Evolutionary conservation across 1,140 invertebrate genomes (phyloP).

Genomic region (Solenopsis invicta): DNA sequence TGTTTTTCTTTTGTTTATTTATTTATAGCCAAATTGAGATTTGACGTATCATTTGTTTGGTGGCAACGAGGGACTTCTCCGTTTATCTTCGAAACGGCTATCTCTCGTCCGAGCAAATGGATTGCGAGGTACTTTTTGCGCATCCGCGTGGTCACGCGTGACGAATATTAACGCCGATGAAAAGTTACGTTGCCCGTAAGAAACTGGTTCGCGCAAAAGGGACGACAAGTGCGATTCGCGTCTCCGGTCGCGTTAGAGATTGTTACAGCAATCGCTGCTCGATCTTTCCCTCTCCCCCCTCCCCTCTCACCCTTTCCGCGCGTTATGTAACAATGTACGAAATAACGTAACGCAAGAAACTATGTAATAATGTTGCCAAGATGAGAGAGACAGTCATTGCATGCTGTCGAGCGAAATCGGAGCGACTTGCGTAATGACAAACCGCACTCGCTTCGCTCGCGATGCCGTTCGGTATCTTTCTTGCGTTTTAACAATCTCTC

Average conservation of each 20-base stretch:
- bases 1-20: background rate
- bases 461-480: conserved; percentile 28
- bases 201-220: conserved; percentile 36
- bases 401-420: conserved; percentile 45
- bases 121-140: conserved; percentile 28
- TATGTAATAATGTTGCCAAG: conserved; percentile 51
- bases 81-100: conserved; percentile 21
- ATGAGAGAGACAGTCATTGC: conserved; percentile 43
- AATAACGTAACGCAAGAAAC: conserved; percentile 55
- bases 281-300: background rate
- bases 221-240: conserved; percentile 23
- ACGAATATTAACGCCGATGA: conserved; percentile 37
- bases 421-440: conserved; percentile 46
- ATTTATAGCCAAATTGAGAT: background rate
- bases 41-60: conserved; percentile 16
- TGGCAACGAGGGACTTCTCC: background rate
- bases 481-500: conserved; percentile 32
- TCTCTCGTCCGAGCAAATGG: conserved; percentile 10
- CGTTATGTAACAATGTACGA: conserved; percentile 45
- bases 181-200: conserved; percentile 28
- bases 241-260: conserved; percentile 23
- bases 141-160: conserved; percentile 13
- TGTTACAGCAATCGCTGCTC: conserved; percentile 32
- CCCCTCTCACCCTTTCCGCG: background rate
- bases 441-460: conserved; percentile 1